Evolutionary conservation across 2,797 vertebrate species (phyloP), one percentile per base, ranked within the genome.

Genomic region (Megalops cyprinoides): DNA sequence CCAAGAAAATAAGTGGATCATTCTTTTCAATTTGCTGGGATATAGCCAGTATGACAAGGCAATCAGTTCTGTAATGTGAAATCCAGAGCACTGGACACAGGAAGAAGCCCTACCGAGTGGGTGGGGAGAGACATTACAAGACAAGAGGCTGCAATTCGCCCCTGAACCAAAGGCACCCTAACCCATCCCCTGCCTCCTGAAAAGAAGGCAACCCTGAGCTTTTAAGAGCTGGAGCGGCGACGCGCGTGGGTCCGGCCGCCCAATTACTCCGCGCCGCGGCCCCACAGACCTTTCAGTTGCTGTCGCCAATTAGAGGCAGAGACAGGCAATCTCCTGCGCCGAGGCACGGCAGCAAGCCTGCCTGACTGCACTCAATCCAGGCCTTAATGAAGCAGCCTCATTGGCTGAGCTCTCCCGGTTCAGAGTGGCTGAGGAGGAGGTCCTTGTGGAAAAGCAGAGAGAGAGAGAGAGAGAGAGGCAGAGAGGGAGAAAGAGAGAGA

Each of bases 351-450:
- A 82, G 84, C 86, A 87, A 87, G 91, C 89, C 91, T 91, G 94
- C 94, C 94, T 94, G 93, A 93, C 94, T 94, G 94, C 92, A 94
- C 93, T 94, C 93, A 94, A 94, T 95, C 94, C 94, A 92, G 91
- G 92, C 91, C 93, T 37, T 92, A 94, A 95, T 94, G 94, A 95
- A 93, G 93, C 91, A 88, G 91, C 90, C 94, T 95, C 93, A 94
- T 92, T 94, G 93, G 94, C 92, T 91, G 88, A 87, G 93, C 91
- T 90, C 90, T 91, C 92, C 92, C 91, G 90, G 94, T 91, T 92
- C 92, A 93, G 90, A 92, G 90, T 90, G 90, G 91, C 82, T 92
- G 90, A 91, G 91, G 91, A 91, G 83, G 75, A 85, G 82, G 77
- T 82, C 75, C 92, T 94, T 92, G 89, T 92, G 90, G 92, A 82